Base-by-base conservation (phyloP, 1,140 invertebrate genomes). In the Archegozetes longisetosus region DNA sequence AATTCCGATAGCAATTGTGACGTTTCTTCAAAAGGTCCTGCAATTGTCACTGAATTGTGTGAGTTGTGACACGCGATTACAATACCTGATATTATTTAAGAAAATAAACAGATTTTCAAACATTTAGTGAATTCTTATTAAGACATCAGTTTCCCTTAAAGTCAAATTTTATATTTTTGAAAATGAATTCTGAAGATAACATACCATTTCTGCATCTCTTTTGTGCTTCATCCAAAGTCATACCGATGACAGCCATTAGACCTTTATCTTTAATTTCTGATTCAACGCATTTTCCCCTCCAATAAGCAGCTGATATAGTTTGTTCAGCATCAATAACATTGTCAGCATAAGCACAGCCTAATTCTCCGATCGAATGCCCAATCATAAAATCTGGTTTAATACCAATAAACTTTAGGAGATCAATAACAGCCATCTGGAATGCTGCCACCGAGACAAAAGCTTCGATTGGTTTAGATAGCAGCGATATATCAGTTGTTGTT, bases 261-360 rank as follows among this genome's bases (percentile, higher is more conserved):
- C 53, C 52, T 27, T 50, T 13, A 4, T n/a, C n/a, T n/a, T 46
- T 88, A 22, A 6, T n/a, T 22, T 9, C 53, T 6, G 6, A 55
- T 55, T 26, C 75, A 72, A 3, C 80, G 72, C 32, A 92, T 71
- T 57, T 82, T 79, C 61, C 92, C 86, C 55, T 83, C 67, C 64
- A 97, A 88, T 68, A 83, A 85, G 64, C 80, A 80, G n/a, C n/a
- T 93, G 54, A 89, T 83, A 55, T 81, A 0, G 89, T 86, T 73
- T 98, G 89, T 70, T 95, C 90, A 1, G 82, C 80, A 9, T 88
- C 94, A 62, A 97, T 82, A 24, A 84, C 84, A 6, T 88, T 90
- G 75, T 98, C 94, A 47, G 92, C 92, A 74, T 98, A 98, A 4
- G 89, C 93, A 74, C 93, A 98, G 2, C 88, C 88, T 54, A 94